Percentiles rank a stretch among this genome's conserved stretches.
Conservation (phyloP, 2,113 vertebrate species). For the Nycticebus coucang region DNA sequence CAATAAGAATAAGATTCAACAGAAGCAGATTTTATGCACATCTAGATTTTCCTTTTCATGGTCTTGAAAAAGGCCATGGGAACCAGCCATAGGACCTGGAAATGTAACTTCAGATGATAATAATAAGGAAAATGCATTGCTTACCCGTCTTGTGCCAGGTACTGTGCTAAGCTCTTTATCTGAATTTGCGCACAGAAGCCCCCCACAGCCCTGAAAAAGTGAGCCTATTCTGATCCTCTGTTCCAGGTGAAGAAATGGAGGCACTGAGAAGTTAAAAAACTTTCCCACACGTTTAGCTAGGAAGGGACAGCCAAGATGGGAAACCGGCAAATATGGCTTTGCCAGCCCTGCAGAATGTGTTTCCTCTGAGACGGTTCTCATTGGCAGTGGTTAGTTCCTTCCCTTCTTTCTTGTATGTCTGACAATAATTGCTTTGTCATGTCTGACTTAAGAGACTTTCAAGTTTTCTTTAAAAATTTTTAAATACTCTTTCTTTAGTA, state of each 20-base stretch:
- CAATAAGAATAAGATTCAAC: not conserved
- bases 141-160: not conserved
- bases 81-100: not conserved
- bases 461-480: not conserved
- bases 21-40: not conserved
- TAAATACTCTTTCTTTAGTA: not conserved
- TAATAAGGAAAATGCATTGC: not conserved
- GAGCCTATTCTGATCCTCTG: not conserved
- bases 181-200: not conserved
- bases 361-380: not conserved
- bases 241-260: not conserved
- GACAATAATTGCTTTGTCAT: constrained; percentile 13
- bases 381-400: not conserved
- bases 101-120: not conserved
- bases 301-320: not conserved
- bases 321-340: not conserved
- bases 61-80: not conserved
- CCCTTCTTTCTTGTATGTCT: not conserved
- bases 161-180: not conserved
- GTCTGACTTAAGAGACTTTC: not conserved
- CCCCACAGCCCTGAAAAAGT: not conserved
- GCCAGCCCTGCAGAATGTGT: not conserved
- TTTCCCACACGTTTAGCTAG: not conserved
- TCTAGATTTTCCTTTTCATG: constrained; percentile 26
- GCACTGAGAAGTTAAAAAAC: not conserved